Conservation (phyloP, 2,113 vertebrate species). For the Bambusicola thoracicus region DNA sequence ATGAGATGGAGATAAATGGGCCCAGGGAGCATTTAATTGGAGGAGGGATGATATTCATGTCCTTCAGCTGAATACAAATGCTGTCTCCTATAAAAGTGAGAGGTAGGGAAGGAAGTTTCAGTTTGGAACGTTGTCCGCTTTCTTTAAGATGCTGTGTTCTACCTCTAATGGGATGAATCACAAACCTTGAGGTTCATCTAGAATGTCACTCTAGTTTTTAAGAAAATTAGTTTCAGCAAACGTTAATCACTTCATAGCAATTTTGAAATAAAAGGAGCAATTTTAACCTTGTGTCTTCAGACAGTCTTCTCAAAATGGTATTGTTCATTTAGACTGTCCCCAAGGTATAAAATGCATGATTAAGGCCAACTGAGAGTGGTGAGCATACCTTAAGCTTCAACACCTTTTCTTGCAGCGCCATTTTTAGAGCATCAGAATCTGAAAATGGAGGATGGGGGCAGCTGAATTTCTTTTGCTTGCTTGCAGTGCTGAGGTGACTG, state of each 20-base stretch:
- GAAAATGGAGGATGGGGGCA: background rate
- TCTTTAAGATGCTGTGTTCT: background rate
- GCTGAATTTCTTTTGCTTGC: background rate
- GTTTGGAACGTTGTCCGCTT: background rate
- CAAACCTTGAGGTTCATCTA: background rate
- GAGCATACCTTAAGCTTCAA: background rate
- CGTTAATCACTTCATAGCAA: background rate
- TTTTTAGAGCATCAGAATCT: background rate
- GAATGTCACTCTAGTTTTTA: background rate
- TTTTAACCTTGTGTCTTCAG: background rate
- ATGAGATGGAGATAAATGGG: slow-evolving; percentile 54
- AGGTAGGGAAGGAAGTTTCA: background rate
- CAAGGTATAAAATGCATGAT: accelerated
- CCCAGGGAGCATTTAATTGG: slow-evolving; percentile 37
- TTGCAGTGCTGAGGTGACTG: background rate
- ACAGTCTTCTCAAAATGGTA: background rate
- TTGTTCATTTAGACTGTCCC: background rate
- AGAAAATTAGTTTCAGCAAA: background rate
- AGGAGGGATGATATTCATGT: background rate
- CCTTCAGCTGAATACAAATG: background rate
- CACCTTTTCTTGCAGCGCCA: background rate
- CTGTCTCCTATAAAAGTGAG: background rate
- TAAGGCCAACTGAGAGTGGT: background rate
- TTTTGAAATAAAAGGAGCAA: background rate
- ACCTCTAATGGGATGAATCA: background rate